These are phyloP conservation scores for Noctua comes DNA, from an alignment of 2,888 invertebrate species.

Conservation along the genomic window DNA sequence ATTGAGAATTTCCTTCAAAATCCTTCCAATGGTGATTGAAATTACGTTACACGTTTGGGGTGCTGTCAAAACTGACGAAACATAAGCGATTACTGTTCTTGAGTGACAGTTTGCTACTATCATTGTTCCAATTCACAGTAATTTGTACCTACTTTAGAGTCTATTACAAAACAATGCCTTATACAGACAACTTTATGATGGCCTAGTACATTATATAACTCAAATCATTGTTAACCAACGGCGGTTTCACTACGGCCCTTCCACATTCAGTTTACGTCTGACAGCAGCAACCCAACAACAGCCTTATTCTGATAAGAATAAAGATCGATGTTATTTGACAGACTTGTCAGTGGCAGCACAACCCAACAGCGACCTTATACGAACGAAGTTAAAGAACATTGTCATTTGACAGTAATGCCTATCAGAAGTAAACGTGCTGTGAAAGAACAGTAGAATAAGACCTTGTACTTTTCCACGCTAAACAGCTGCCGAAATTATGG, in stretches of 20 bases:
- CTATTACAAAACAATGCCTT: slow-evolving; percentile 47
- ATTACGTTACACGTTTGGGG: neutral
- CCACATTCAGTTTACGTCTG: neutral
- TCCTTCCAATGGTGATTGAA: neutral
- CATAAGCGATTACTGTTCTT: neutral
- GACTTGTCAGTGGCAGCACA: neutral
- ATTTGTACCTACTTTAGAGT: slow-evolving; percentile 6
- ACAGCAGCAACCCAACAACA: neutral
- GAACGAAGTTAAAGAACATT: neutral
- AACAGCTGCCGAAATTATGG: slow-evolving; percentile 21
- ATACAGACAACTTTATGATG: slow-evolving; percentile 36
- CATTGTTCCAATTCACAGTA: slow-evolving; percentile 23
- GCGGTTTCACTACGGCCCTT: slow-evolving; percentile 6
- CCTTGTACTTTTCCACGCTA: slow-evolving; percentile 44
- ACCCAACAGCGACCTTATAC: neutral
- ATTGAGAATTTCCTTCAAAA: neutral
- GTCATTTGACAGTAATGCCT: neutral
- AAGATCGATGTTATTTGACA: neutral
- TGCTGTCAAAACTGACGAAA: neutral
- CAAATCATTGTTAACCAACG: slow-evolving; percentile 34
- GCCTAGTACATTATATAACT: slow-evolving; percentile 37
- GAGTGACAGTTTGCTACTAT: neutral
- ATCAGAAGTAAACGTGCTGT: neutral
- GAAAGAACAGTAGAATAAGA: neutral
- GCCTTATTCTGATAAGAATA: neutral